These are phyloP conservation scores for Macquaria australasica DNA, from an alignment of 2,113 vertebrate genomes.

Conservation along the genomic window DNA sequence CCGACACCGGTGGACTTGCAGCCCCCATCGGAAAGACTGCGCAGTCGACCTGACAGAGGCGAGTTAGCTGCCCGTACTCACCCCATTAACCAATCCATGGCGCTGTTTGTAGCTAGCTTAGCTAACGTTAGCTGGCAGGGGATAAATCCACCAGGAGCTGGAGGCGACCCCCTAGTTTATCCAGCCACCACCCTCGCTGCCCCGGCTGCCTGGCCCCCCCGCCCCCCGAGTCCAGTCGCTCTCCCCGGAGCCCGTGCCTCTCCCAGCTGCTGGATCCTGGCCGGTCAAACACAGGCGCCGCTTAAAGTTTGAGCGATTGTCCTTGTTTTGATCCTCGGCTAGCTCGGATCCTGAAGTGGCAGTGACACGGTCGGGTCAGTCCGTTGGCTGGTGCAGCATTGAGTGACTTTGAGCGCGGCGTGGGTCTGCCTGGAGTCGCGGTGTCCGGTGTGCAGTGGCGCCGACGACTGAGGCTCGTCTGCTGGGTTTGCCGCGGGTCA, in stretches of 20 bases:
- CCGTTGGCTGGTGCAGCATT: constrained; percentile 58
- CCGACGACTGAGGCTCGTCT: constrained; percentile 48
- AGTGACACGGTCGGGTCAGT: constrained; percentile 59
- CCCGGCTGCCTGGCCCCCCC: constrained; percentile 45
- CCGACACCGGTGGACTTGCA: background rate
- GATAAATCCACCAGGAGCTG: constrained; percentile 82
- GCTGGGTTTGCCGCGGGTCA: constrained; percentile 58
- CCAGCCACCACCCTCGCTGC: constrained; percentile 74
- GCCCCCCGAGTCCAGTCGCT: constrained; percentile 60
- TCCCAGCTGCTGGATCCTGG: constrained; percentile 36
- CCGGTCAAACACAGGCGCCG: constrained; percentile 47
- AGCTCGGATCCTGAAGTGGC: constrained; percentile 60
- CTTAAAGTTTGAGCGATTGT: constrained; percentile 66
- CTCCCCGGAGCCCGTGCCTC: constrained; percentile 54
- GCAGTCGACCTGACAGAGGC: constrained; percentile 57
- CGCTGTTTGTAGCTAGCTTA: constrained; percentile 69
- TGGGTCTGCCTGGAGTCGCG: constrained; percentile 33
- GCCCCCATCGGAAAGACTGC: constrained; percentile 40
- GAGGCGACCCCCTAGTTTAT: constrained; percentile 78
- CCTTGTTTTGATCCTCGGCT: constrained; percentile 76
- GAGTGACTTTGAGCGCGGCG: constrained; percentile 69
- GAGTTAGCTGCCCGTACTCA: constrained; percentile 81
- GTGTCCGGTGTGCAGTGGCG: constrained; percentile 43
- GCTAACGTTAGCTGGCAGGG: constrained; percentile 77
- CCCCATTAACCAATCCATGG: constrained; percentile 94